Percentiles rank a stretch among this genome's conserved stretches.
phyloP scores from a whole-genome alignment of 2,797 vertebrate species.

The Molossus molossus region DNA sequence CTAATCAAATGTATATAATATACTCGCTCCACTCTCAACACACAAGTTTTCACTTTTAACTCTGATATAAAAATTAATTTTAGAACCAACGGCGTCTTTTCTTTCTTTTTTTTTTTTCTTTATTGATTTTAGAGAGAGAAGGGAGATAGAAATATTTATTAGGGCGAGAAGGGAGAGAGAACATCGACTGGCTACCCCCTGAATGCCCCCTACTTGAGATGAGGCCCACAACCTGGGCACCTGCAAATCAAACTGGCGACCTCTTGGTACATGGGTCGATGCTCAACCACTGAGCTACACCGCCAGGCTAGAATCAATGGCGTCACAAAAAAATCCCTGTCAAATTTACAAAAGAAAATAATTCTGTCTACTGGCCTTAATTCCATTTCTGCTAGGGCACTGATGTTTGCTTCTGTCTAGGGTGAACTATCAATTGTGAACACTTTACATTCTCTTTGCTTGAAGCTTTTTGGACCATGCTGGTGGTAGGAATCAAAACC shows the following conservation, averaged over 20 bases:
- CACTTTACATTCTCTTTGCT: background rate
- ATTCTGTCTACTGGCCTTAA: background rate
- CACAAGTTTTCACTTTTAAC: slow-evolving; percentile 43
- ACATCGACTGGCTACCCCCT: too few species aligned
- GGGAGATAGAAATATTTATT: too few species aligned
- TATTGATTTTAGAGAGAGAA: too few species aligned
- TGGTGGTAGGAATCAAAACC: background rate
- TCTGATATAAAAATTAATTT: background rate
- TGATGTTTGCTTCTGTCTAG: background rate
- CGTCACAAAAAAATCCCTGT: slow-evolving; percentile 3
- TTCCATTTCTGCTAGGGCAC: background rate
- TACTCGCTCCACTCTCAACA: background rate
- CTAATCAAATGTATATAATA: background rate
- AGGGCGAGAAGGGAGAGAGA: too few species aligned
- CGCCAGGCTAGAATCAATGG: too few species aligned
- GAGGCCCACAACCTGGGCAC: too few species aligned
- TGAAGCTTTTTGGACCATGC: background rate
- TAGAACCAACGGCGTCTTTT: background rate
- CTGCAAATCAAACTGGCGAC: too few species aligned
- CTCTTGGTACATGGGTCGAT: too few species aligned
- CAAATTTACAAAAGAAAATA: slow-evolving; percentile 43
- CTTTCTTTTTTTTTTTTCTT: too few species aligned
- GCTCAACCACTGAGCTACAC: too few species aligned
- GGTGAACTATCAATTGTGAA: background rate
- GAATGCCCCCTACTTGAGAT: too few species aligned